phyloP scores from a whole-genome alignment of 2,113 vertebrate species.

The Pterocles gutturalis region DNA sequence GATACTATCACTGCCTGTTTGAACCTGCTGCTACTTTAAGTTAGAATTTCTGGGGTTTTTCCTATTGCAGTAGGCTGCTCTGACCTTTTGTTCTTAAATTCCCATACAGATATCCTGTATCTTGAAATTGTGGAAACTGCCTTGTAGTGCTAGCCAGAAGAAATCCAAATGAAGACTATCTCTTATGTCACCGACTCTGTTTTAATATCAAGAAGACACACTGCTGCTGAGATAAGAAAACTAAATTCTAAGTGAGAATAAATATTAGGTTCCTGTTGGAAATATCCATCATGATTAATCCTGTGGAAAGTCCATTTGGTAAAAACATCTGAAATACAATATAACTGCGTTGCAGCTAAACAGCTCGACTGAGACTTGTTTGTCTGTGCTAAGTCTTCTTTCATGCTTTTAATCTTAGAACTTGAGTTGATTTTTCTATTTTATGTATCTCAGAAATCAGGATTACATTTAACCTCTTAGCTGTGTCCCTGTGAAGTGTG shows the following conservation, averaged over 20 bases:
- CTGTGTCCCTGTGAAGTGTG: neutral
- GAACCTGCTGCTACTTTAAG: slow-evolving; percentile 2
- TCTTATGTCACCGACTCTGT: slow-evolving; percentile 13
- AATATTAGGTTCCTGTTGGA: slow-evolving; percentile 1
- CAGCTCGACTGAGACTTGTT: neutral
- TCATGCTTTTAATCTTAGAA: neutral
- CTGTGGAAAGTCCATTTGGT: neutral
- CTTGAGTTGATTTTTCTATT: neutral
- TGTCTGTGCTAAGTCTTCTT: neutral
- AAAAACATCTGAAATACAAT: neutral
- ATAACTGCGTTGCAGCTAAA: neutral
- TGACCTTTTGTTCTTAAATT: slow-evolving; percentile 45
- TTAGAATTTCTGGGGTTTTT: slow-evolving; percentile 32
- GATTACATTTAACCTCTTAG: neutral
- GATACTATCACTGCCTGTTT: neutral
- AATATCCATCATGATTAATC: neutral
- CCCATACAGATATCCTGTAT: neutral
- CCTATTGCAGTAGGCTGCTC: neutral
- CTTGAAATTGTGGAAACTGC: slow-evolving; percentile 5
- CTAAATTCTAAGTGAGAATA: neutral
- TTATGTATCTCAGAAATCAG: neutral
- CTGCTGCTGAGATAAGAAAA: neutral
- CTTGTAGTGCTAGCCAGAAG: neutral
- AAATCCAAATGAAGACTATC: neutral
- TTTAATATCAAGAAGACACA: neutral